phyloP scores from a whole-genome alignment of 2,888 invertebrate genomes.

The Cantharis lateralis region DNA sequence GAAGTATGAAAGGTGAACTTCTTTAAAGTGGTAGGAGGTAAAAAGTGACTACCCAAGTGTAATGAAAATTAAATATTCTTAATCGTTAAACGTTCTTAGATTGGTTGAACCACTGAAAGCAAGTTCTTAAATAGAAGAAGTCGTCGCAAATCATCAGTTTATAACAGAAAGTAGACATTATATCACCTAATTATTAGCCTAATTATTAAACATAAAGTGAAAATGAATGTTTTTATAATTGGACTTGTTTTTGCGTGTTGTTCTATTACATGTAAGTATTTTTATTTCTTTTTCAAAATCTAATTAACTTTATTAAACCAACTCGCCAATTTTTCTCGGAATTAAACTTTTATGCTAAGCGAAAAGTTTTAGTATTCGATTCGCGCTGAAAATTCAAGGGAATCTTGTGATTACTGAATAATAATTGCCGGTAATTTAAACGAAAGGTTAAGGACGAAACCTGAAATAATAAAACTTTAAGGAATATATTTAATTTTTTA shows the following conservation, averaged over 20 bases:
- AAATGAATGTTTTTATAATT: conserved; percentile 27
- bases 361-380: background rate
- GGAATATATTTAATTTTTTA: background rate
- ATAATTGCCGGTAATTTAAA: conserved; percentile 15
- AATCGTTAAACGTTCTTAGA: conserved; percentile 25
- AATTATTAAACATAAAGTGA: conserved; percentile 30
- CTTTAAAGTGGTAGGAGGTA: conserved; percentile 26
- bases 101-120: conserved; percentile 33
- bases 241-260: conserved; percentile 14
- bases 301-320: background rate
- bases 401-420: background rate
- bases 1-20: conserved; percentile 29
- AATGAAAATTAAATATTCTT: conserved; percentile 27
- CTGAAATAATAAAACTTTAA: background rate
- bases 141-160: conserved; percentile 44
- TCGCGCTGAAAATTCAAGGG: background rate
- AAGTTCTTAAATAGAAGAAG: conserved; percentile 50
- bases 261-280: conserved; percentile 24
- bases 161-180: conserved; percentile 43
- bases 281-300: background rate
- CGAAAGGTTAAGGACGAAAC: conserved; percentile 9
- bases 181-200: conserved; percentile 38
- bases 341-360: background rate
- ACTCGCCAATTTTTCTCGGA: background rate
- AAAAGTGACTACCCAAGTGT: conserved; percentile 26